Base-by-base conservation (phyloP, 2,113 vertebrate species). In the Sylvietta virens region DNA sequence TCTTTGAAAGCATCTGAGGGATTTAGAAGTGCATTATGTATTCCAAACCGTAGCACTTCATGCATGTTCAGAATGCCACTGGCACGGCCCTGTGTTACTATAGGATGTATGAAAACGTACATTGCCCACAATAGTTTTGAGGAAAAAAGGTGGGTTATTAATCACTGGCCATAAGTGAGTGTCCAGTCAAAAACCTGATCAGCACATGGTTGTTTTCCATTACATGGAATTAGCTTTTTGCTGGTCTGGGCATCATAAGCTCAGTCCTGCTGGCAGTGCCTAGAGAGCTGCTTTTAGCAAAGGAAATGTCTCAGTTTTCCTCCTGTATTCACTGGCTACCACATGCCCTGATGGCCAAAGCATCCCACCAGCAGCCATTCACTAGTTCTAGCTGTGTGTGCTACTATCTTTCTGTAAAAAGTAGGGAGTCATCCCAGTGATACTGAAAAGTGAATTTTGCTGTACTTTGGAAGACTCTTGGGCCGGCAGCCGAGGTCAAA, bases 301-400 rank as follows among this genome's bases (percentile, higher is more conserved):
- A 66, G 39, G 54, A 35, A n/a, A 45, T 4, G 6, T 40, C 22
- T 57, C 11, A 2, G 4, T n/a, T 81, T 71, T 6, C 39, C 13
- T 28, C 15, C 31, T 17, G 19, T 61, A 22, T 28, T 80, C 27
- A 3, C 10, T 42, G 44, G 23, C n/a, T 35, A 31, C 47, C 48
- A 12, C 3, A 2, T 0, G 3, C 51, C 4, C 2, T 18, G 15
- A 9, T 8, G 10, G 65, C 56, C 30, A 45, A 50, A 45, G 35
- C 33, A 15, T 24, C 28, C 40, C 47, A 5, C 40, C 9, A 42
- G 56, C 9, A 42, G 56, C 28, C 19, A 3, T 45, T 76, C 48
- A 11, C 45, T 53, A 39, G 22, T 60, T 72, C 42, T n/a, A 62
- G 65, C 7, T 37, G 0, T 70, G 24, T 16, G 7, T 31, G 28